These are phyloP conservation scores for Lymantria dispar DNA, from an alignment of 2,888 invertebrate genomes.

Conservation along the genomic window DNA sequence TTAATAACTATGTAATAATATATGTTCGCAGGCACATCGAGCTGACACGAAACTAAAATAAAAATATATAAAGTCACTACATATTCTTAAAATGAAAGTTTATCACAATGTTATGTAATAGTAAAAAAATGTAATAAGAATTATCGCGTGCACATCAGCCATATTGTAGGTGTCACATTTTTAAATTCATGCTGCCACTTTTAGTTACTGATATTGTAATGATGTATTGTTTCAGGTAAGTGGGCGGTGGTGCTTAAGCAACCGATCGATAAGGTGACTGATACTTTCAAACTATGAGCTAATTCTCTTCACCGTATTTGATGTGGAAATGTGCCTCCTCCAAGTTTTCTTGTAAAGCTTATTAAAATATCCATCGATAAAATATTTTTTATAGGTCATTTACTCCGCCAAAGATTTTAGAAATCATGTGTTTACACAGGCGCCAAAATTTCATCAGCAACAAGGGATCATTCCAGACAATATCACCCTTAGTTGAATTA, in stretches of 20 bases:
- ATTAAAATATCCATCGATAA: slow-evolving; percentile 22
- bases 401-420: slow-evolving; percentile 28
- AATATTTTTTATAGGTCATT: slow-evolving; percentile 23
- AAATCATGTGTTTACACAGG: slow-evolving; percentile 46
- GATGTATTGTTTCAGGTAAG: slow-evolving; percentile 82
- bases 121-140: too few species aligned
- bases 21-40: neutral
- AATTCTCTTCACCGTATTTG: slow-evolving; percentile 53
- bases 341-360: slow-evolving; percentile 27
- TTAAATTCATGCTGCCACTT: slow-evolving; percentile 55
- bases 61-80: too few species aligned
- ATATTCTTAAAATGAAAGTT: too few species aligned
- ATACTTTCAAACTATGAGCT: slow-evolving; percentile 61
- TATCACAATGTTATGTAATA: too few species aligned
- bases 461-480: slow-evolving; percentile 44
- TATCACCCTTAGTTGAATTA: slow-evolving; percentile 61
- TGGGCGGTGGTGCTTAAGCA: slow-evolving; percentile 59
- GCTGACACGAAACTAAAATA: too few species aligned
- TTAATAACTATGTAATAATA: neutral
- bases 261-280: slow-evolving; percentile 59
- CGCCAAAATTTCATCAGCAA: slow-evolving; percentile 54
- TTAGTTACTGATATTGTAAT: slow-evolving; percentile 73
- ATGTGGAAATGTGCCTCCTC: slow-evolving; percentile 23
- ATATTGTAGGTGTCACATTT: slow-evolving; percentile 51
- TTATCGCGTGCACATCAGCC: neutral